phyloP scores from a whole-genome alignment of 2,113 vertebrate genomes.

The Gymnogyps californianus region DNA sequence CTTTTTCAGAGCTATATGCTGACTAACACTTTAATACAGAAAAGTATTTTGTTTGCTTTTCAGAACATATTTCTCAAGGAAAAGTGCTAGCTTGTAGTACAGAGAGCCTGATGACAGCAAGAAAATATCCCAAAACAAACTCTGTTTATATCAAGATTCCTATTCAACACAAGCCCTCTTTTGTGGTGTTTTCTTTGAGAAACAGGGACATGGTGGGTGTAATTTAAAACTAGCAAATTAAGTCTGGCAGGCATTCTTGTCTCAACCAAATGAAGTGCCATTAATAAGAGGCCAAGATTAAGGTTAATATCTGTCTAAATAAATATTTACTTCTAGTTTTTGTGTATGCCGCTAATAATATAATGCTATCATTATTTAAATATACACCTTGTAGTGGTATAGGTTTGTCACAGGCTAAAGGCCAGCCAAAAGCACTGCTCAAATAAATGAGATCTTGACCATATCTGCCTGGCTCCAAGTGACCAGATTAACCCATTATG shows the following conservation, averaged over 20 bases:
- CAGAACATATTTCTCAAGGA: neutral
- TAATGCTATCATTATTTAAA: neutral
- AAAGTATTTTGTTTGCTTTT: conserved; percentile 19
- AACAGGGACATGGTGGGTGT: neutral
- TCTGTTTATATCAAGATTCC: neutral
- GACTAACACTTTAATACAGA: conserved; percentile 6
- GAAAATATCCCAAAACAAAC: neutral
- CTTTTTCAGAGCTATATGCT: neutral
- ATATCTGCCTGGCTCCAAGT: neutral
- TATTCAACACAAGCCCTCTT: neutral
- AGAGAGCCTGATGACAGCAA: neutral
- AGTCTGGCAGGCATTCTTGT: neutral
- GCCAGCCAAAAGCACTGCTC: neutral
- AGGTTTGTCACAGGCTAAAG: neutral
- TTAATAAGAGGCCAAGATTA: neutral
- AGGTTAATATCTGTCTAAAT: neutral
- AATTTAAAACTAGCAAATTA: neutral
- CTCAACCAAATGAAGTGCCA: neutral
- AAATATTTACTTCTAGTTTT: neutral
- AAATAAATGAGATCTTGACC: neutral
- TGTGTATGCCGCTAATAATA: neutral
- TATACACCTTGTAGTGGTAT: neutral
- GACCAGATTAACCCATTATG: neutral
- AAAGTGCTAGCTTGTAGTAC: neutral
- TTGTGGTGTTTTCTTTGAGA: neutral